phyloP scores from a whole-genome alignment of 2,888 invertebrate genomes.

The Patella caerulea region DNA sequence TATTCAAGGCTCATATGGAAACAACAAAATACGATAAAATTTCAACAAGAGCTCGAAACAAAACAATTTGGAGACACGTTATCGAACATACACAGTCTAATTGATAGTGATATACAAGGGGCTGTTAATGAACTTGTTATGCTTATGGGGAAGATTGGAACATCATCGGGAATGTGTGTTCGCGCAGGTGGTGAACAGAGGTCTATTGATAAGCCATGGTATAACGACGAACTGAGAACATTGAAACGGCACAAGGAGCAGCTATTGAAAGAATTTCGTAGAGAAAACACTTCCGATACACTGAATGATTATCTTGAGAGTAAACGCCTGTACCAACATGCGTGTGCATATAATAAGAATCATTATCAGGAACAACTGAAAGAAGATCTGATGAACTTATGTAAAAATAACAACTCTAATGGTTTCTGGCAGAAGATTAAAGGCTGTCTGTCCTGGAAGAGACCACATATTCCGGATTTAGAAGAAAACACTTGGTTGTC shows the following conservation, averaged over 20 bases:
- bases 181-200: too few species aligned
- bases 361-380: neutral
- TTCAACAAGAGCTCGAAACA: too few species aligned
- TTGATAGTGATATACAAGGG: too few species aligned
- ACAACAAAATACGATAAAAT: too few species aligned
- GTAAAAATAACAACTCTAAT: neutral
- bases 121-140: too few species aligned
- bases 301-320: neutral
- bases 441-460: neutral
- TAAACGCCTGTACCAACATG: neutral
- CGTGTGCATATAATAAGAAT: neutral
- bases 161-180: too few species aligned
- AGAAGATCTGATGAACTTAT: neutral
- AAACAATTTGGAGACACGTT: too few species aligned
- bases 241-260: neutral
- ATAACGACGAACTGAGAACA: neutral
- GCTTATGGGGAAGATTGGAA: too few species aligned
- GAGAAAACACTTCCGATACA: neutral
- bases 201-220: neutral
- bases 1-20: too few species aligned
- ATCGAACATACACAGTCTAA: too few species aligned
- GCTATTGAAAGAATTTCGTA: neutral
- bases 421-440: neutral
- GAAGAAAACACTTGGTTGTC: neutral
- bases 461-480: too few species aligned